phyloP scores from a whole-genome alignment of 2,888 invertebrate genomes.

The Nephrotoma flavescens region DNA sequence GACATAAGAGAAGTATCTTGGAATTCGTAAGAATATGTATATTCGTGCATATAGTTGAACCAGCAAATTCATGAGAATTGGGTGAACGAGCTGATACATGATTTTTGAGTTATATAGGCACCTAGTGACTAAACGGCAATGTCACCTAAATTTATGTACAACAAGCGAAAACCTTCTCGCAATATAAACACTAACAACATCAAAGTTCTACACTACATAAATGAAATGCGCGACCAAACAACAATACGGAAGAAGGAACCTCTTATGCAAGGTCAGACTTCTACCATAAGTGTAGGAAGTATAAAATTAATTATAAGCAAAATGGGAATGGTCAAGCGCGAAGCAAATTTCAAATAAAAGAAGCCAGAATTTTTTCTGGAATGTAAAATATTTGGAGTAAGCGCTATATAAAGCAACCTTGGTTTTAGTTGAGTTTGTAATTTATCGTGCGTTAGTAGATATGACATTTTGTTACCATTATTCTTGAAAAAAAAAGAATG shows the following conservation, averaged over 20 bases:
- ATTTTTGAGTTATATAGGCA: not conserved
- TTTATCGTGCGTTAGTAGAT: too few species aligned
- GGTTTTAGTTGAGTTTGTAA: too few species aligned
- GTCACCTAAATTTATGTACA: not conserved
- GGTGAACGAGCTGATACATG: not conserved
- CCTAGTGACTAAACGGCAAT: too few species aligned
- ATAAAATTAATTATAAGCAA: too few species aligned
- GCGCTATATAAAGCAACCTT: too few species aligned
- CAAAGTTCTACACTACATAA: not conserved
- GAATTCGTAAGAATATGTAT: not conserved
- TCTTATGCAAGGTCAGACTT: not conserved
- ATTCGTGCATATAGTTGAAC: not conserved
- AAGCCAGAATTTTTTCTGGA: too few species aligned
- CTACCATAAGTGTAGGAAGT: too few species aligned
- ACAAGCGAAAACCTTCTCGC: not conserved
- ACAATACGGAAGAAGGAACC: not conserved
- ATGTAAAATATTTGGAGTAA: too few species aligned
- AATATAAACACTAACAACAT: not conserved
- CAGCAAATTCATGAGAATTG: not conserved
- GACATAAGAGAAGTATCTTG: not conserved
- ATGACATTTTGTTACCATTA: too few species aligned
- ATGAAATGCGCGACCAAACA: not conserved
- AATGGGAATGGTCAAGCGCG: too few species aligned
- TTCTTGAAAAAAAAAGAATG: too few species aligned
- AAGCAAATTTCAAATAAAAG: too few species aligned